Base-by-base conservation (phyloP, 2,888 invertebrate species). In the Tiliacea citrago region DNA sequence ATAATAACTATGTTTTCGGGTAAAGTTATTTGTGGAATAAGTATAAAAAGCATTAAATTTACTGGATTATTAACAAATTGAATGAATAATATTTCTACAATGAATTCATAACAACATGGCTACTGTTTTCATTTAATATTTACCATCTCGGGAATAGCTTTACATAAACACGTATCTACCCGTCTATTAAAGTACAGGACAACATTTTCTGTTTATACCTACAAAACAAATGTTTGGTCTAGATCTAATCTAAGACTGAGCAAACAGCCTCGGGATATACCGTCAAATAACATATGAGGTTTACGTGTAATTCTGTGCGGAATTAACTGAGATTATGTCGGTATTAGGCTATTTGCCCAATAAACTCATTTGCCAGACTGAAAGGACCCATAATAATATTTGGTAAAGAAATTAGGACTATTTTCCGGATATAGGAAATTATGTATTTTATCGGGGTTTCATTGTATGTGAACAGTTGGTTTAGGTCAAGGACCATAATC, bases 321-420 rank as follows among this genome's bases (percentile, higher is more conserved):
- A 53, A 82, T 85, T 82, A 85, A 65, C 85, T 39, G 35, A 85
- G 85, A 82, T 82, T 85, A 82, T 71, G 72, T 57, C 18, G 24
- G 35, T 66, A 84, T 82, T 75, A 81, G 49, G 35, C 62, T 81
- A 76, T 84, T 82, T 85, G 62, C 18, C 47, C 72, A 63, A 82
- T 76, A 81, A 76, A 76, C 66, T 85, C 61, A 81, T 84, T 81
- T 68, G 55, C 62, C 39, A 57, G 47, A 60, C 67, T 84, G 67
- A 35, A 74, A 84, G 67, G 63, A 45, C 67, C 67, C 51, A 24
- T 67, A 67, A 67, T 80, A 69, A 69, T 66, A 58, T 81, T 81
- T 81, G 74, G 61, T 57, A 51, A 63, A 67, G 69, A 58, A 74
- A 80, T 80, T 80, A 74, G 66, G 68, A 78, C 79, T 79, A 45